A percentile compares a stretch with the other conserved stretches of the same genome.
phyloP scores from a whole-genome alignment of 2,113 vertebrate genomes.

The Bubo blakistoni region DNA sequence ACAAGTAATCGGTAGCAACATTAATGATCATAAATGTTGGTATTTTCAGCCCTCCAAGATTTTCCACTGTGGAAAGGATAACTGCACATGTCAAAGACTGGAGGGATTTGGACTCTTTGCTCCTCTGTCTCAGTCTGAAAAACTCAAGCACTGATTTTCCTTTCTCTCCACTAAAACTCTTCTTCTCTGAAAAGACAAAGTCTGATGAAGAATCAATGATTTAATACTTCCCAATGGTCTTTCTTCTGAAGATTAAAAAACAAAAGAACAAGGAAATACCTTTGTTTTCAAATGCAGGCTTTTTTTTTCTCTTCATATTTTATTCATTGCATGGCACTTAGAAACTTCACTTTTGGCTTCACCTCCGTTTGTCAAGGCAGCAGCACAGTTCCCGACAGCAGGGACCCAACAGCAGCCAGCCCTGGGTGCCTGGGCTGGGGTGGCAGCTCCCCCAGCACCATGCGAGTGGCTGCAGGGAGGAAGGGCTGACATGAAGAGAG shows the following conservation, averaged over 20 bases:
- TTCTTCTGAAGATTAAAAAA: background rate
- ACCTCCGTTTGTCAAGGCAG: rapidly evolving
- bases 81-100: background rate
- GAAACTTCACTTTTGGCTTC: background rate
- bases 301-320: background rate
- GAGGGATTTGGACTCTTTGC: background rate
- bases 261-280: background rate
- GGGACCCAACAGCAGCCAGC: background rate
- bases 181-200: background rate
- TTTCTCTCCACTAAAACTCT: background rate
- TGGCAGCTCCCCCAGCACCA: rapidly evolving
- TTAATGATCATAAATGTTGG: background rate
- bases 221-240: background rate
- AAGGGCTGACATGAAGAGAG: rapidly evolving
- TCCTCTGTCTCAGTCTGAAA: background rate
- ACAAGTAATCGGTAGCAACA: background rate
- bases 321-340: background rate
- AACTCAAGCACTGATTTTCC: background rate
- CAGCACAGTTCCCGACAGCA: rapidly evolving
- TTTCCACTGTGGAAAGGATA: background rate
- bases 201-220: background rate
- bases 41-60: background rate
- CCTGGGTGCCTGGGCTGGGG: background rate
- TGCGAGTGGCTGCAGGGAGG: rapidly evolving
- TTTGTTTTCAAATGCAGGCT: background rate